Evolutionary conservation across 2,113 vertebrate species (phyloP), one percentile per base, ranked within the genome.

Genomic region (Xiphophorus couchianus): DNA sequence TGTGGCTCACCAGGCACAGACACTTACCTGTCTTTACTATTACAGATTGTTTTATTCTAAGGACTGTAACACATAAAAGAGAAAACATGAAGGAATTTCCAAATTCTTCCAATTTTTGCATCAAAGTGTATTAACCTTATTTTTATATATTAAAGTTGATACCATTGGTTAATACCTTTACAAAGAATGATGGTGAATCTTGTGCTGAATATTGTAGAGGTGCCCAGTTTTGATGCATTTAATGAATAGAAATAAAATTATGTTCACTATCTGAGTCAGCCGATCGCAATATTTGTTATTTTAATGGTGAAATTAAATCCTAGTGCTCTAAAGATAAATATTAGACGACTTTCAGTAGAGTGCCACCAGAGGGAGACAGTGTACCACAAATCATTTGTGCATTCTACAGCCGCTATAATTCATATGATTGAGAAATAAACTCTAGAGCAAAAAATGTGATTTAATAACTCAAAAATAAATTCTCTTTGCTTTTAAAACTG

Each of bases 281-380:
- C 17, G 9, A 54, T 25, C 9, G 51, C 0, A 25, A 10, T 10
- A n/a, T 25, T 25, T 58, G 51, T 58, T n/a, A 25, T n/a, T 69
- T 51, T 69, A 19, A 69, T 48, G 10, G 48, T 60, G 60, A 54
- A 63, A 44, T 19, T 4, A 78, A 70, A 70, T 31, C 2, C 5
- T 29, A 8, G 60, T 31, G 29, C 19, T 66, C 6, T 3, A 3
- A 61, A 25, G 9, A 51, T 5, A 12, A 6, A 29, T n/a, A 39
- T 12, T 74, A 2, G 58, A 68, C 66, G 63, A 87, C 29, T 65
- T 86, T 13, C 15, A 69, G 0, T 2, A 48, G 1, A 68, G 1
- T 13, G 51, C 89, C 94, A 90, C 91, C 89, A 93, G 93, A 86
- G 85, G 91, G 91, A 70, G 90, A 86, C 86, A 93, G 17, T 39